phyloP scores from a whole-genome alignment of 1,140 invertebrate genomes.

The Drosophila rufa region DNA sequence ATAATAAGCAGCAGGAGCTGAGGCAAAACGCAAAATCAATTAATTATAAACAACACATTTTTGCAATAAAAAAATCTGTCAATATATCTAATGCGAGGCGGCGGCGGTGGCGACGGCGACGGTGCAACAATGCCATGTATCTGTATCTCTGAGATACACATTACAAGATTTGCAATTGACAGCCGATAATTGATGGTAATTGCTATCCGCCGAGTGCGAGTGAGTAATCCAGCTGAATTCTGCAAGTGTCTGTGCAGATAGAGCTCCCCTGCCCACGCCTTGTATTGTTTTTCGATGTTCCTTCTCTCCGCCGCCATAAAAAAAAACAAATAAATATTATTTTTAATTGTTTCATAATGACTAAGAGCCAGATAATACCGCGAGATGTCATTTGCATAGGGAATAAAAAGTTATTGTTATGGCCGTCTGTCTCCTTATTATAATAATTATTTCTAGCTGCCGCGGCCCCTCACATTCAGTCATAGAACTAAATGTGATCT shows the following conservation, averaged over 20 bases:
- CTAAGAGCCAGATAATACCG: conserved; percentile 36
- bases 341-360: conserved; percentile 53
- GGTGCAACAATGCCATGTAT: conserved; percentile 44
- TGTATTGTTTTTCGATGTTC: conserved; percentile 15
- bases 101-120: conserved; percentile 14
- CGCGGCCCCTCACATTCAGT: conserved; percentile 16
- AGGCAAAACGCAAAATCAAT: conserved; percentile 35
- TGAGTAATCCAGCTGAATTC: conserved; percentile 56
- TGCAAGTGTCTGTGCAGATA: conserved; percentile 43
- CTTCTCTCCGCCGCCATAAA: neutral
- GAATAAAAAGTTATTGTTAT: conserved; percentile 55
- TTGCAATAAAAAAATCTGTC: conserved; percentile 42
- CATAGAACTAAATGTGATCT: conserved; percentile 30
- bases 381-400: conserved; percentile 62
- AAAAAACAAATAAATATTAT: conserved; percentile 20
- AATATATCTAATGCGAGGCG: conserved; percentile 42
- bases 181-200: conserved; percentile 73
- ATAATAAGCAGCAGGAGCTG: conserved; percentile 30
- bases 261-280: conserved; percentile 23
- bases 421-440: conserved; percentile 39
- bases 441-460: conserved; percentile 26
- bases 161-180: conserved; percentile 68
- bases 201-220: conserved; percentile 37
- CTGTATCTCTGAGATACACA: conserved; percentile 54
- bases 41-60: conserved; percentile 51